Evolutionary conservation across 2,113 vertebrate genomes (phyloP).

Genomic region (Ciconia stormi): DNA sequence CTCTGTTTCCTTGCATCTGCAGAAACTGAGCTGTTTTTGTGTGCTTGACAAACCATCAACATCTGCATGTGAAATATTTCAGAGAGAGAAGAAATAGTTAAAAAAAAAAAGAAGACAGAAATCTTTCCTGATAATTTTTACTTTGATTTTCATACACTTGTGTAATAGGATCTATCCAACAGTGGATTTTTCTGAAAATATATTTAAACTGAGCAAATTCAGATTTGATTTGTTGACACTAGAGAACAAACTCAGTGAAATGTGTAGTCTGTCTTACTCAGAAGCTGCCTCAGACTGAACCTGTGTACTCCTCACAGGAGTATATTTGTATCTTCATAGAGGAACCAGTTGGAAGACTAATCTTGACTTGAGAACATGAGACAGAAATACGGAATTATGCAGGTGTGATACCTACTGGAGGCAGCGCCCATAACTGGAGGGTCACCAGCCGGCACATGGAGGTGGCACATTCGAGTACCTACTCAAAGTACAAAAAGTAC

Average conservation of each 20-base stretch:
- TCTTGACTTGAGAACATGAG: neutral
- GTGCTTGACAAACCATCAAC: conserved; percentile 34
- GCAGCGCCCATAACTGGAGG: neutral
- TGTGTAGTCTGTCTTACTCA: neutral
- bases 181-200: neutral
- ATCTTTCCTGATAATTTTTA: conserved; percentile 9
- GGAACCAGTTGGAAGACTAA: neutral
- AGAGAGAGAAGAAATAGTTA: neutral
- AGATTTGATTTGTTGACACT: conserved; percentile 4
- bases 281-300: neutral
- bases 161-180: neutral
- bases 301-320: neutral
- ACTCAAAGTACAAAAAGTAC: neutral
- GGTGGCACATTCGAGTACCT: neutral
- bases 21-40: conserved; percentile 10
- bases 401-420: neutral
- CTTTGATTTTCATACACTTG: neutral
- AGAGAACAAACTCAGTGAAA: neutral
- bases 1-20: neutral
- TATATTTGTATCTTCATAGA: neutral
- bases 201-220: conserved; percentile 5
- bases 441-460: neutral
- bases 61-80: neutral
- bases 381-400: neutral
- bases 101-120: neutral